Percentiles rank a stretch among this genome's conserved stretches.
Evolutionary conservation across 2,797 vertebrate species (phyloP).

Genomic region (Semaprochilodus insignis): DNA sequence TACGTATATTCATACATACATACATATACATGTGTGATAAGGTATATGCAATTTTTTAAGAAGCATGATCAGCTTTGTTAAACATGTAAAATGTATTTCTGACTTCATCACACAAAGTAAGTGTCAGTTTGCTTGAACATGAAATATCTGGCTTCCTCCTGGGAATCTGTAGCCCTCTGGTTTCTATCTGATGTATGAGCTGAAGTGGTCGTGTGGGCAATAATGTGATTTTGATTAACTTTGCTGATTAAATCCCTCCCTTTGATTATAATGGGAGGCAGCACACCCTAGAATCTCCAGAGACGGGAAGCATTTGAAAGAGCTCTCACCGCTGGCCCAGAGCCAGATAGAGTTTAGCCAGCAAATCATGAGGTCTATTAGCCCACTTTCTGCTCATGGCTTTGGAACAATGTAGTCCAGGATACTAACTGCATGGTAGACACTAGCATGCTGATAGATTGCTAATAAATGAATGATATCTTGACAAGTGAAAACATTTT

Average conservation of each 20-base stretch:
- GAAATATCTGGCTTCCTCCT: neutral
- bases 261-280: conserved; percentile 37
- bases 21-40: neutral
- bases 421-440: neutral
- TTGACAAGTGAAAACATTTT: no score
- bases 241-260: conserved; percentile 17
- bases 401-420: conserved; percentile 3
- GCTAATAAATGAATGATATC: neutral
- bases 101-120: neutral
- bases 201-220: neutral
- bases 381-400: conserved; percentile 12
- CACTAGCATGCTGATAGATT: neutral
- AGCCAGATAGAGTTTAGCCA: conserved; percentile 15
- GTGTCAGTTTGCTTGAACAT: neutral
- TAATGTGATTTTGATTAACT: conserved; percentile 26
- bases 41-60: neutral
- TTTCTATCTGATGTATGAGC: neutral
- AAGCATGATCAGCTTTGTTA: neutral
- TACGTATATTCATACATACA: no score
- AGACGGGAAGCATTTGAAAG: conserved; percentile 24
- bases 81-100: neutral
- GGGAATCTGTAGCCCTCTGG: neutral
- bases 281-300: conserved; percentile 25
- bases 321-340: neutral
- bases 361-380: conserved; percentile 7